A percentile compares a stretch with the other conserved stretches of the same genome.
Conservation (phyloP, 2,888 invertebrate genomes). For the Ichneumon xanthorius region DNA sequence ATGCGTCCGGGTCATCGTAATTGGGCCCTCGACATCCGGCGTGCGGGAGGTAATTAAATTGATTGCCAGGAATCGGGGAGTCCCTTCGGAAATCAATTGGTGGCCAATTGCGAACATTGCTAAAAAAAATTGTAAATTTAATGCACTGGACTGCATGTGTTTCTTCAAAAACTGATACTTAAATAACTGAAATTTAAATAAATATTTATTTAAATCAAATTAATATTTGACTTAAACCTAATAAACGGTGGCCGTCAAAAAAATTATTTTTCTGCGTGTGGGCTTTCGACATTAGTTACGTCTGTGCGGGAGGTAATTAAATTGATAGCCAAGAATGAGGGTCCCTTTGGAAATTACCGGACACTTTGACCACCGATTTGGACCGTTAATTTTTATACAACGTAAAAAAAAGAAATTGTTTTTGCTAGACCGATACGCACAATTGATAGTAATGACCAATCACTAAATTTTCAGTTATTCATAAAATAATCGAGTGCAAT, state of each 20-base stretch:
- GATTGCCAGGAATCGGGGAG: slow-evolving; percentile 53
- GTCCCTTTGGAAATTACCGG: slow-evolving; percentile 55
- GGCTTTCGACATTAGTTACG: no score
- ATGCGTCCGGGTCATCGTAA: neutral
- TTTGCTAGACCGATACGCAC: neutral
- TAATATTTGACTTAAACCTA: no score
- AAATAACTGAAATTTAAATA: no score
- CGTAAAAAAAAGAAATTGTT: neutral
- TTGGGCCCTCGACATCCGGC: neutral
- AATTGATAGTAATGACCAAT: neutral
- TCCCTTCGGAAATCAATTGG: slow-evolving; percentile 61
- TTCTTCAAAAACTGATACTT: no score
- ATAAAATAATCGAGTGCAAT: slow-evolving; percentile 5
- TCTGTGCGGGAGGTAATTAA: slow-evolving; percentile 35
- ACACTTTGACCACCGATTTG: slow-evolving; percentile 4
- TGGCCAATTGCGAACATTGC: slow-evolving; percentile 11
- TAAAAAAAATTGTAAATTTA: no score
- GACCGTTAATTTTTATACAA: neutral
- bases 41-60: slow-evolving; percentile 47
- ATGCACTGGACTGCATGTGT: no score
- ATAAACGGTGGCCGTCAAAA: no score
- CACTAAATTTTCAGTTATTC: slow-evolving; percentile 4
- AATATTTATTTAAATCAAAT: no score
- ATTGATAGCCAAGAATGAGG: slow-evolving; percentile 55
- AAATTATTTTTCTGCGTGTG: no score